A percentile compares a stretch with the other conserved stretches of the same genome.
Conservation (phyloP, 2,113 vertebrate species). For the Felis chaus region DNA sequence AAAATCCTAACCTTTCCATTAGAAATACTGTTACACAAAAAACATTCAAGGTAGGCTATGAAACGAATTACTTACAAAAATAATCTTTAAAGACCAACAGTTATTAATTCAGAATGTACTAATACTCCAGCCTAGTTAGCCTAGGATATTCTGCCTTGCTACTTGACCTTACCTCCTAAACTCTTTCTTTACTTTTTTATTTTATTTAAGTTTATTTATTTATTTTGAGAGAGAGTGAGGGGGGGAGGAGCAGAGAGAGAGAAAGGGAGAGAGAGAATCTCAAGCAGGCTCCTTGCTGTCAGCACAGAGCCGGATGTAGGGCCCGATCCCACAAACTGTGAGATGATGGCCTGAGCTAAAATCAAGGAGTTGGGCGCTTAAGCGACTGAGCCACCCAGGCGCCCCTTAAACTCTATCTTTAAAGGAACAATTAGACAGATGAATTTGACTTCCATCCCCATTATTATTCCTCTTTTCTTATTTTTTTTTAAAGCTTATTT, state of each 20-base stretch:
- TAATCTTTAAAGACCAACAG: background rate
- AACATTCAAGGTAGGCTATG: background rate
- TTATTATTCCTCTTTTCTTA: background rate
- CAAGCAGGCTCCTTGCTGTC: too few relatives aligned
- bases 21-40: background rate
- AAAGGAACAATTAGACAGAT: background rate
- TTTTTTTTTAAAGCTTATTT: too few relatives aligned
- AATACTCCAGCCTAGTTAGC: background rate
- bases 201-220: too few relatives aligned
- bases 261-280: too few relatives aligned
- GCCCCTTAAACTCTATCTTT: background rate
- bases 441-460: background rate
- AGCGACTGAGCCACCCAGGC: too few relatives aligned
- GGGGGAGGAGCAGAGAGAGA: too few relatives aligned
- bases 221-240: too few relatives aligned
- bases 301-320: too few relatives aligned
- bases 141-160: background rate
- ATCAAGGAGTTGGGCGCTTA: too few relatives aligned
- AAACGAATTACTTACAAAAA: background rate
- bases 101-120: background rate
- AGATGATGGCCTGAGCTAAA: too few relatives aligned
- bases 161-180: background rate
- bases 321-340: too few relatives aligned
- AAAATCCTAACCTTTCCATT: background rate
- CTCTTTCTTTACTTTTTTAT: background rate